Base-by-base conservation (phyloP, 2,888 invertebrate species). In the Pheosia gnoma region DNA sequence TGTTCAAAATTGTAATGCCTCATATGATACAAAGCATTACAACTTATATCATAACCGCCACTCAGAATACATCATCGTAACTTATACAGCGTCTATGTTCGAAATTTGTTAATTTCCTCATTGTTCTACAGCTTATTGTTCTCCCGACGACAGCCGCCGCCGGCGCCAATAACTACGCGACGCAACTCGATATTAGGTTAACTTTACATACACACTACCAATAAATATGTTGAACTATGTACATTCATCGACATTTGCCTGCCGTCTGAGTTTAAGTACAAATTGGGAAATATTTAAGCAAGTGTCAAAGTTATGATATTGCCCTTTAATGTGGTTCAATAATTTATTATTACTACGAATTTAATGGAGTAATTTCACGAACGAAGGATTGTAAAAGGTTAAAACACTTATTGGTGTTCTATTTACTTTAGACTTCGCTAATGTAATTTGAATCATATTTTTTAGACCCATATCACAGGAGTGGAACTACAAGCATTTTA, bases 151-250 rank as follows among this genome's bases (percentile, higher is more conserved):
- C 66, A 11, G 56, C 53, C 45, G 43, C 54, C 45, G 39, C 60
- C 43, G 76, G 76, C 76, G 76, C 76, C 76, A 66, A 59, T 67
- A 64, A 67, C 60, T 65, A 65, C 62, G 67, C 73, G 76, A 65
- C 71, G 76, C 62, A 75, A 73, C 68, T 63, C 63, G 73, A 76
- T 76, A 76, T 73, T 70, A 66, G 69, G 62, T 66, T 68, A 68
- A 66, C 67, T 65, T 71, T 65, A 70, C 62, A 55, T 64, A 66
- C 71, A 59, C 62, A 70, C 69, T 72, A 59, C 65, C 60, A 59
- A 58, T 71, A 71, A 53, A 6, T 53, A 37, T 10, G 6, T 37
- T 37, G 3, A 53, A 37, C 37, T 53, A 53, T 53, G 25, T 37
- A 37, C 11, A 7, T 7, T 25, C 10, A 41, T 38, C 11, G 55